Percentiles rank a stretch among this genome's conserved stretches.
phyloP scores from a whole-genome alignment of 2,113 vertebrate genomes.

The Lepisosteus osseus region DNA sequence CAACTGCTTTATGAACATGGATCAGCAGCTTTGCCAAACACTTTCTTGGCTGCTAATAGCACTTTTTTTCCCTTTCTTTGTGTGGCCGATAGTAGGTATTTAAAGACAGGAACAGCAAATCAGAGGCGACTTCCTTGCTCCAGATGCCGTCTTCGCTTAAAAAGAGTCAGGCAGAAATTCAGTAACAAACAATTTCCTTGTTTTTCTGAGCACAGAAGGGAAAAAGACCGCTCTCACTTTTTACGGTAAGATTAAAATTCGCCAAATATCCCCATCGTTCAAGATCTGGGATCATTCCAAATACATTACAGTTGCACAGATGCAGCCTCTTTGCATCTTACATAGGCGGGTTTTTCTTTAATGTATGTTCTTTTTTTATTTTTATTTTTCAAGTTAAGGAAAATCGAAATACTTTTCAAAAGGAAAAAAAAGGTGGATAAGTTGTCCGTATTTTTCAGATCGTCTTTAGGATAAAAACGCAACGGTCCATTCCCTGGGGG shows the following conservation, averaged over 20 bases:
- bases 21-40: slow-evolving; percentile 68
- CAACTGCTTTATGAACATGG: slow-evolving; percentile 69
- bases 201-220: slow-evolving; percentile 44
- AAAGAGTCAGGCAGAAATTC: slow-evolving; percentile 47
- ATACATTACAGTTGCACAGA: slow-evolving; percentile 57
- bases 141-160: slow-evolving; percentile 42
- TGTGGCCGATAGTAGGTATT: slow-evolving; percentile 64
- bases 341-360: slow-evolving; percentile 41
- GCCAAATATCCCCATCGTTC: slow-evolving; percentile 49
- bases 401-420: slow-evolving; percentile 51
- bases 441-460: slow-evolving; percentile 56
- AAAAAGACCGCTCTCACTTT: slow-evolving; percentile 57
- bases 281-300: slow-evolving; percentile 56
- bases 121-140: slow-evolving; percentile 51
- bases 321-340: slow-evolving; percentile 49
- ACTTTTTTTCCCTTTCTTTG: slow-evolving; percentile 50
- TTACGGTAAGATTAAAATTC: slow-evolving; percentile 64
- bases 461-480: slow-evolving; percentile 50
- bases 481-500: slow-evolving; percentile 40
- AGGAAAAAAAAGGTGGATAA: slow-evolving; percentile 43
- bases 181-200: slow-evolving; percentile 37
- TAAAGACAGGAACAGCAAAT: slow-evolving; percentile 63
- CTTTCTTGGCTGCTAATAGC: slow-evolving; percentile 64
- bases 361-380: slow-evolving; percentile 16
- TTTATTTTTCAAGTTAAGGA: slow-evolving; percentile 48